Conservation (phyloP, 35 echinoderm and acorn worm species). For the Ophiothrix spiculata region DNA sequence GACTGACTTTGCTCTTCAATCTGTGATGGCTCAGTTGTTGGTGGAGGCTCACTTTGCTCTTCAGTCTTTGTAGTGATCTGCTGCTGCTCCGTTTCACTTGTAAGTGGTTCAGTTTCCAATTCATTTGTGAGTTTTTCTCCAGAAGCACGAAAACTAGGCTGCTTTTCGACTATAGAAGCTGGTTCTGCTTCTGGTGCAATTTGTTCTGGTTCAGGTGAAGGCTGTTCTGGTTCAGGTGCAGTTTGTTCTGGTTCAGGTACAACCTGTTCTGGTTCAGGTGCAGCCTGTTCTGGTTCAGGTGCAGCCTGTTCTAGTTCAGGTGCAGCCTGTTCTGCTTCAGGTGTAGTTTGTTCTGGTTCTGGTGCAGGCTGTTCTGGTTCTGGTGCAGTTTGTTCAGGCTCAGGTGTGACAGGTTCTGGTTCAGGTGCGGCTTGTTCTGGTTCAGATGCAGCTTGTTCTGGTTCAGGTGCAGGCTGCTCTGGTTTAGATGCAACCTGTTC, state of each 20-base stretch:
- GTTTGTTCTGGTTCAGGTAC: not conserved
- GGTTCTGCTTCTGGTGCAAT: not conserved
- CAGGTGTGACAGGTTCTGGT: not conserved
- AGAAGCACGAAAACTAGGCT: not conserved
- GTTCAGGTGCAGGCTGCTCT: not conserved
- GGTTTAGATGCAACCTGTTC: not conserved
- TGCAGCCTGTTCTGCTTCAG: not conserved
- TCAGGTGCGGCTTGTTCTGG: not conserved
- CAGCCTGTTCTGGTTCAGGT: not conserved
- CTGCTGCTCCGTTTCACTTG: too few relatives aligned
- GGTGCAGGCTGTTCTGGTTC: not conserved
- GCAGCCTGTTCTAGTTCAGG: conserved; percentile 2
- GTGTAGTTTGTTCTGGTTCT: not conserved
- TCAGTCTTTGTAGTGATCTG: not conserved
- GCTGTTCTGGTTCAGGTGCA: not conserved
- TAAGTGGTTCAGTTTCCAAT: too few relatives aligned
- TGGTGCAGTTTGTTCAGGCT: not conserved
- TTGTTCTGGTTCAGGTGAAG: not conserved
- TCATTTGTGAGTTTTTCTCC: too few relatives aligned
- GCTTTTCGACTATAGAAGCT: not conserved
- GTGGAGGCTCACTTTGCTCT: not conserved
- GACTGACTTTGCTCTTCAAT: not conserved
- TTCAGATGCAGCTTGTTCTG: not conserved
- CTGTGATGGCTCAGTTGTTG: not conserved
- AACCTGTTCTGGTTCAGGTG: not conserved